Conservation (phyloP, 2,888 invertebrate species). For the Mythimna vitellina region DNA sequence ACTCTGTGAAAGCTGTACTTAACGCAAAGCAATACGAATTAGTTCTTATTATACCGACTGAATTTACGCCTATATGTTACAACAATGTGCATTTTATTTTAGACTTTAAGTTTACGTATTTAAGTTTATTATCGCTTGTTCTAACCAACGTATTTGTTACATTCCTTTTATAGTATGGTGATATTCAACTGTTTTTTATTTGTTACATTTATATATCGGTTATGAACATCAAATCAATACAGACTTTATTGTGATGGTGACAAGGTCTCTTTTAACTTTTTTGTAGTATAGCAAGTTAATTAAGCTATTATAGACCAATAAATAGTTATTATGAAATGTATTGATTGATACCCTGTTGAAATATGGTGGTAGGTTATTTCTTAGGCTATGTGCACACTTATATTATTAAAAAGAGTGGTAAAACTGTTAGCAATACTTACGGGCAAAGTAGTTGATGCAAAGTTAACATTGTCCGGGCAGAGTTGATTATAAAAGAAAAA, state of each 20-base stretch:
- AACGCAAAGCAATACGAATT: constrained; percentile 22
- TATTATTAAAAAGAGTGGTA: constrained; percentile 13
- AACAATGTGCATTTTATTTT: constrained; percentile 44
- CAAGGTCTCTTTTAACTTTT: constrained; percentile 38
- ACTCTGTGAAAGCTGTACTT: constrained; percentile 28
- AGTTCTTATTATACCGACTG: constrained; percentile 45
- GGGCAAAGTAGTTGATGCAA: background rate
- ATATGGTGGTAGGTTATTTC: constrained; percentile 19
- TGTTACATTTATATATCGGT: constrained; percentile 33
- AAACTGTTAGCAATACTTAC: background rate
- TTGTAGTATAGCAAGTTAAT: constrained; percentile 28
- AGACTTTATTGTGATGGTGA: constrained; percentile 34
- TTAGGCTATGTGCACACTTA: constrained; percentile 22
- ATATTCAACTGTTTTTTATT: constrained; percentile 33
- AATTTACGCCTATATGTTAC: constrained; percentile 30
- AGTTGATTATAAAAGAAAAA: background rate
- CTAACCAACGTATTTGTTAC: constrained; percentile 26
- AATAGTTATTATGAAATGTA: constrained; percentile 33
- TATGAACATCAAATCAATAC: constrained; percentile 28
- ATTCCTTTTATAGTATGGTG: constrained; percentile 41
- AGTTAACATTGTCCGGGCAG: background rate
- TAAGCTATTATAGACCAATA: constrained; percentile 40
- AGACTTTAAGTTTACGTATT: constrained; percentile 29
- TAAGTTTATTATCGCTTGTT: constrained; percentile 49
- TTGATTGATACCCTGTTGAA: constrained; percentile 25